Conservation (phyloP, 1,140 invertebrate species). For the Prorops nasuta region DNA sequence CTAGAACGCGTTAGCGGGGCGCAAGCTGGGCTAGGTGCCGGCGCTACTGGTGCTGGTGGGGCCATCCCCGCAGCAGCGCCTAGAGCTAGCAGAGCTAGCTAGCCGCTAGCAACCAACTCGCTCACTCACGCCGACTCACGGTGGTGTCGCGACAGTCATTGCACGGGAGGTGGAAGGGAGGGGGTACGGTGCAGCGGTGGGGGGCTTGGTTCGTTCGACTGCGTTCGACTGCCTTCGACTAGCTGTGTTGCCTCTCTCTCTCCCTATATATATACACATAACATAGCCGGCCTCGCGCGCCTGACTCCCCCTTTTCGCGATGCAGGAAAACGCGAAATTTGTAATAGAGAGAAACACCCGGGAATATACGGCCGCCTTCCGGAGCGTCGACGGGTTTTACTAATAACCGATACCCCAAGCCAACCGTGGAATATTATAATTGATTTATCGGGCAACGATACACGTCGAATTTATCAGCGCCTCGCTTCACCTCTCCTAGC, state of each 20-base stretch:
- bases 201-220: no score
- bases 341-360: conserved; percentile 50
- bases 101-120: no score
- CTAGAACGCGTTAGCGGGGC: conserved; percentile 9
- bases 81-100: no score
- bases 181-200: neutral
- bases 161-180: conserved; percentile 6
- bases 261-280: neutral
- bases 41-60: no score
- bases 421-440: conserved; percentile 57
- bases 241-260: neutral
- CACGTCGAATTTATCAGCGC: conserved; percentile 48
- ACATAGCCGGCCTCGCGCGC: conserved; percentile 9
- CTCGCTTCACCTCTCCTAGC: conserved; percentile 10
- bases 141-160: neutral
- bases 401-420: conserved; percentile 55
- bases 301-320: no score
- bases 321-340: conserved; percentile 45
- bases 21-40: no score
- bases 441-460: conserved; percentile 48
- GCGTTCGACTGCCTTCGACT: neutral
- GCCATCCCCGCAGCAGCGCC: no score
- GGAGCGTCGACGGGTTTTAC: conserved; percentile 51
- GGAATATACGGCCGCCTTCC: conserved; percentile 51
- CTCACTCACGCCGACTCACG: no score